Conservation (phyloP, 2,797 vertebrate species). For the Betta splendens region DNA sequence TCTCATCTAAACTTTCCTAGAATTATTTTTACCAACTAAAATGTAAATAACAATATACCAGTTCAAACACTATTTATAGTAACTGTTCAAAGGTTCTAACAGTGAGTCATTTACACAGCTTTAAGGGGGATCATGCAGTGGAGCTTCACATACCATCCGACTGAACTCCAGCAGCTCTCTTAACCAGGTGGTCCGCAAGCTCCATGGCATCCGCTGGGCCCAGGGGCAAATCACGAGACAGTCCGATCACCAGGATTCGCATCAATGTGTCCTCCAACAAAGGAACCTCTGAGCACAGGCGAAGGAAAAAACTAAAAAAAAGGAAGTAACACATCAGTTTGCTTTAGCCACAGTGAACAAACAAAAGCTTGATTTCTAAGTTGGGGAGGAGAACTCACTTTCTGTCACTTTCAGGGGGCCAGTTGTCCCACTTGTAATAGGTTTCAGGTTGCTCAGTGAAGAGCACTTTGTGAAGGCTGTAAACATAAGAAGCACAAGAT, state of each 20-base stretch:
- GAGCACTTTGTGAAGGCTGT: slow-evolving; percentile 97
- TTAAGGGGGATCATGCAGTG: slow-evolving; percentile 11
- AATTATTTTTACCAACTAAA: no score
- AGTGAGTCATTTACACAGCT: slow-evolving; percentile 28
- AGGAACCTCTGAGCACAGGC: slow-evolving; percentile 97
- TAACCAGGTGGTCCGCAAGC: slow-evolving; percentile 96
- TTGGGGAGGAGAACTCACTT: slow-evolving; percentile 85
- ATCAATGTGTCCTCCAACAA: slow-evolving; percentile 97
- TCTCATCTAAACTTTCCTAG: slow-evolving; percentile 12
- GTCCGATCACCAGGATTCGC: slow-evolving; percentile 94
- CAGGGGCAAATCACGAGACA: slow-evolving; percentile 94
- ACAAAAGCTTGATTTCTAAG: background rate
- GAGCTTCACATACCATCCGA: slow-evolving; percentile 85
- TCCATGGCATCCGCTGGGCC: slow-evolving; percentile 98
- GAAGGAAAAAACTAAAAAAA: slow-evolving; percentile 91
- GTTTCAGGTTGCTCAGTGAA: slow-evolving; percentile 99
- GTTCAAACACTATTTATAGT: no score
- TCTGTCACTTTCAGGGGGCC: slow-evolving; percentile 98
- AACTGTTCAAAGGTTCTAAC: slow-evolving; percentile 43
- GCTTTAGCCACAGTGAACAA: background rate
- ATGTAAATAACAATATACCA: no score
- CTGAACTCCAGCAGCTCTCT: slow-evolving; percentile 93
- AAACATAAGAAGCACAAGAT: slow-evolving; percentile 2
- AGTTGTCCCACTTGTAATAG: slow-evolving; percentile 99
- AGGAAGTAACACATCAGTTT: background rate